These are phyloP conservation scores for Heteropelma amictum DNA, from an alignment of 2,888 invertebrate genomes.

Conservation along the genomic window DNA sequence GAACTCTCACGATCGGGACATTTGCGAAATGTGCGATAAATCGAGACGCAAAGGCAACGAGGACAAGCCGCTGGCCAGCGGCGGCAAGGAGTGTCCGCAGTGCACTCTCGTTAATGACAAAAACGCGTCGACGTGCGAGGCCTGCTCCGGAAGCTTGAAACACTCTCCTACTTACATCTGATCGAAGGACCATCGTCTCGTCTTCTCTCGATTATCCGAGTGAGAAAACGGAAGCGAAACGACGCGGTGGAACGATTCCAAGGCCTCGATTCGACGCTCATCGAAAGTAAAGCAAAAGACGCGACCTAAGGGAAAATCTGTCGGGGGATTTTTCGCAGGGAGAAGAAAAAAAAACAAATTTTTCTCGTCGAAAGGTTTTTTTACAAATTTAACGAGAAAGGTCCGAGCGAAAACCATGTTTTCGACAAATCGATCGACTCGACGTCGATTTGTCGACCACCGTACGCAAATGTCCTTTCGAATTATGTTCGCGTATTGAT, in stretches of 20 bases:
- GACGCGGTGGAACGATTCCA: background rate
- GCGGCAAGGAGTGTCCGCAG: slow-evolving; percentile 86
- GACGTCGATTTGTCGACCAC: no score
- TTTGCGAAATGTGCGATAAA: slow-evolving; percentile 89
- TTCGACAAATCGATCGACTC: no score
- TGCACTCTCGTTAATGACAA: slow-evolving; percentile 88
- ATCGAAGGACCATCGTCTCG: slow-evolving; percentile 8
- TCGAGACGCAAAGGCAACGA: slow-evolving; percentile 81
- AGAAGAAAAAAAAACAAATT: no score
- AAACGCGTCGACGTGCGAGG: slow-evolving; percentile 83
- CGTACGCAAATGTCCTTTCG: no score
- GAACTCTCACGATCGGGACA: slow-evolving; percentile 80
- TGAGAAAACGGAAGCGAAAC: background rate
- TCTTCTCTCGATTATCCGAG: background rate
- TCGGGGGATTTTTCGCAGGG: no score
- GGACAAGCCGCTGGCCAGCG: slow-evolving; percentile 84
- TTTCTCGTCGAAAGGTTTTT: no score
- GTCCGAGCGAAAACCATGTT: no score
- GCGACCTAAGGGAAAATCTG: no score
- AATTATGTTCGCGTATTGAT: no score
- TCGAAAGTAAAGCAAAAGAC: no score
- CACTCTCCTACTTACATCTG: slow-evolving; percentile 88
- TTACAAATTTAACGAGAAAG: no score
- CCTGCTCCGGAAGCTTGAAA: slow-evolving; percentile 84
- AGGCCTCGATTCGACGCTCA: no score